Percentiles rank a stretch among this genome's conserved stretches.
These are phyloP conservation scores for Caloenas nicobarica DNA, from an alignment of 2,113 vertebrate species.

Conservation along the genomic window DNA sequence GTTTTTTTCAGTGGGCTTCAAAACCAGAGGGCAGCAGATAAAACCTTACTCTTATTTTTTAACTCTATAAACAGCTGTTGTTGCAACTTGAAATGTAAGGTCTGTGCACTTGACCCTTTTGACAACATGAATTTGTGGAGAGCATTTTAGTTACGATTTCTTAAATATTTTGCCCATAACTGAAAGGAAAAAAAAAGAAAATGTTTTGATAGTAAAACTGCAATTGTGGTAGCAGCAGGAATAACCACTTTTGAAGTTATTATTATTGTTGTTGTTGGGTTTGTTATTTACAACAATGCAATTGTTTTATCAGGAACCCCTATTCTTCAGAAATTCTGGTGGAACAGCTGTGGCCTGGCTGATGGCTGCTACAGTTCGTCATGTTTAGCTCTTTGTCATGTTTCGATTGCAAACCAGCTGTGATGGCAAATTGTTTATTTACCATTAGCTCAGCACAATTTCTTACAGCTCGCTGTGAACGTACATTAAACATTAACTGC, in stretches of 20 bases:
- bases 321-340: not conserved
- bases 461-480: not conserved
- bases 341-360: not conserved
- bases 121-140: not conserved
- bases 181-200: not conserved
- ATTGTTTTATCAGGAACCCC: not conserved
- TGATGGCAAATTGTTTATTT: conserved; percentile 31
- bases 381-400: not conserved
- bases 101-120: not conserved
- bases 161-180: not conserved
- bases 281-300: not conserved
- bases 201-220: not conserved
- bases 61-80: not conserved
- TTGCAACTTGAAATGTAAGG: not conserved
- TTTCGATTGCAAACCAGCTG: conserved; percentile 6
- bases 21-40: not conserved
- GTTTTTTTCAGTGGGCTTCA: not conserved
- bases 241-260: not conserved
- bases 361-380: not conserved
- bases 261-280: not conserved
- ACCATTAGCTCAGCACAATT: not conserved
- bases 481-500: conserved; percentile 15
- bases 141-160: not conserved
- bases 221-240: not conserved
- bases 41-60: not conserved